Conservation (phyloP, 2,113 vertebrate genomes). For the Cyprinodon tularosa region DNA sequence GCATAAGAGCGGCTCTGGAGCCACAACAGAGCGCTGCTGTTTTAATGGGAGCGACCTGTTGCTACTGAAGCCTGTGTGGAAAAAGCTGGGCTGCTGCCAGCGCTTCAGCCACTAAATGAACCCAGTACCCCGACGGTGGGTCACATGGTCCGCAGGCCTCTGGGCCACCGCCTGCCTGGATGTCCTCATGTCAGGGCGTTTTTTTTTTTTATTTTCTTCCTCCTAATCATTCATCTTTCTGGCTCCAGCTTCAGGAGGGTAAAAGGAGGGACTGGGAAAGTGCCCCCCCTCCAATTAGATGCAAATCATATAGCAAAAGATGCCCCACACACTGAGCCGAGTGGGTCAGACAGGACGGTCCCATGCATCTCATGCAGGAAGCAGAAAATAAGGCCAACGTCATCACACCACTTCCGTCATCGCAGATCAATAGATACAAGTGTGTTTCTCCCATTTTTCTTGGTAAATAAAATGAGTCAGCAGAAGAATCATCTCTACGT, state of each 20-base stretch:
- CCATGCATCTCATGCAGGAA: conserved; percentile 56
- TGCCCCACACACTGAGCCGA: conserved; percentile 54
- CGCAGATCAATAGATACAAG: conserved; percentile 56
- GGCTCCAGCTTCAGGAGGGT: conserved; percentile 31
- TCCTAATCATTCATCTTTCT: conserved; percentile 77
- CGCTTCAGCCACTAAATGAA: conserved; percentile 81
- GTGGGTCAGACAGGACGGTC: conserved; percentile 50
- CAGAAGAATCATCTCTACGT: conserved; percentile 29
- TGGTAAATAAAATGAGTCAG: conserved; percentile 15
- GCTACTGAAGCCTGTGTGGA: conserved; percentile 76
- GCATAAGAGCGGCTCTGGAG: conserved; percentile 66
- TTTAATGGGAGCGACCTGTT: conserved; percentile 78
- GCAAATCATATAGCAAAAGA: conserved; percentile 73
- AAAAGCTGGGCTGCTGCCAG: conserved; percentile 76
- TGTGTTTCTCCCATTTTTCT: conserved; percentile 42
- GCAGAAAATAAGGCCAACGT: conserved; percentile 56
- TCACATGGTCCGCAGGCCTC: conserved; percentile 78
- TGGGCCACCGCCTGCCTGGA: conserved; percentile 62
- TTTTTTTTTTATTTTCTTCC: conserved; percentile 24
- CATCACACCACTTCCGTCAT: conserved; percentile 59
- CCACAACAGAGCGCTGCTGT: conserved; percentile 77
- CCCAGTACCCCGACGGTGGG: conserved; percentile 79
- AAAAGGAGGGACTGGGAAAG: background rate
- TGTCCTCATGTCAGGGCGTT: conserved; percentile 61
- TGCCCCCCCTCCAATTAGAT: conserved; percentile 62